These are phyloP conservation scores for Macropis europaea DNA, from an alignment of 2,888 invertebrate species.

Conservation along the genomic window DNA sequence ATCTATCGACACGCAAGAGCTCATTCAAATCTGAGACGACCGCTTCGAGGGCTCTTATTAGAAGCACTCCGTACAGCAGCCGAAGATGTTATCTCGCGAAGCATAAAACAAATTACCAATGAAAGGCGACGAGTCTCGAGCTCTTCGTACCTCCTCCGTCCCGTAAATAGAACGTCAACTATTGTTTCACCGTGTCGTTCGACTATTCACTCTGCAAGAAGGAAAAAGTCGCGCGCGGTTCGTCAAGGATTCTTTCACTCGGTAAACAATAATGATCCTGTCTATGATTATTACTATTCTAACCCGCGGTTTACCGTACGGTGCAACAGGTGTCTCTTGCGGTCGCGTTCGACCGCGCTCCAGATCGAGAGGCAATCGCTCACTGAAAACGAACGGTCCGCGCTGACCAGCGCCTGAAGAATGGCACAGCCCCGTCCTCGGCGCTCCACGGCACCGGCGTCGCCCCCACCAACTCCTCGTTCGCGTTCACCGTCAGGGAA, in stretches of 20 bases:
- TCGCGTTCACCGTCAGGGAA: not conserved
- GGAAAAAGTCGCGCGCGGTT: not conserved
- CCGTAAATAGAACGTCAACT: not conserved
- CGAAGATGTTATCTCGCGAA: not conserved
- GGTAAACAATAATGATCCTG: not conserved
- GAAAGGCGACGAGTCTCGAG: not conserved
- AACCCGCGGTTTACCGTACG: slow-evolving; percentile 17
- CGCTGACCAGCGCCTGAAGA: slow-evolving; percentile 37
- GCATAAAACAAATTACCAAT: not conserved
- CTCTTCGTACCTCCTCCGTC: not conserved
- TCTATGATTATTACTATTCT: too few species aligned
- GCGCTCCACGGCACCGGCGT: slow-evolving; percentile 21
- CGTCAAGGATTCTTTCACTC: too few species aligned
- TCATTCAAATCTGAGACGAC: too few species aligned
- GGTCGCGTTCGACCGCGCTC: slow-evolving; percentile 22
- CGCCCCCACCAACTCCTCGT: slow-evolving; percentile 34
- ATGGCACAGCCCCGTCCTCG: slow-evolving; percentile 27
- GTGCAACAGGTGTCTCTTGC: slow-evolving; percentile 46
- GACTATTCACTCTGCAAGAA: not conserved
- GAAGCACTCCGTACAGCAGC: too few species aligned
- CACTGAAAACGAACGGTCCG: slow-evolving; percentile 37
- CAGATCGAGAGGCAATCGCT: slow-evolving; percentile 16
- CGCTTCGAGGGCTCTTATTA: too few species aligned
- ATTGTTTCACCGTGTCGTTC: slow-evolving; percentile 8
- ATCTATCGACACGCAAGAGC: too few species aligned